Percentiles rank a stretch among this genome's conserved stretches.
Conservation (phyloP, 2,797 vertebrate genomes). For the Cygnus olor region DNA sequence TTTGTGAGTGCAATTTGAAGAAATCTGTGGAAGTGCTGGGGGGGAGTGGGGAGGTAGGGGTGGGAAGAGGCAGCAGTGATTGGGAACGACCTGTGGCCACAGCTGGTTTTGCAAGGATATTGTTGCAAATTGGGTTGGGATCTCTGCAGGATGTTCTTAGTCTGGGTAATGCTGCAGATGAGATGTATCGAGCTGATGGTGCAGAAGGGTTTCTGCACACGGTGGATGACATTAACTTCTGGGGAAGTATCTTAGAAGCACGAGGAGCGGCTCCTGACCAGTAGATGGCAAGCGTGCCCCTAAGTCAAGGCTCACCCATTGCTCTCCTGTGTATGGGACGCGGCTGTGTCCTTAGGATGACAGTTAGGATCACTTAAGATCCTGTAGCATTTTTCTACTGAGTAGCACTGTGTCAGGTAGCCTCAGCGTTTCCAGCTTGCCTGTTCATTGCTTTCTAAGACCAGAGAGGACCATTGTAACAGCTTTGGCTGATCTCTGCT, state of each 20-base stretch:
- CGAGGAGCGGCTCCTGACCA: background rate
- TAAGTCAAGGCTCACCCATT: background rate
- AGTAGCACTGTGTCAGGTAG: background rate
- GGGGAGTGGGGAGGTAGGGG: background rate
- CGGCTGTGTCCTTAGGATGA: background rate
- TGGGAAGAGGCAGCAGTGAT: background rate
- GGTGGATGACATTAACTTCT: background rate
- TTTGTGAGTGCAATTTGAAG: slow-evolving; percentile 18
- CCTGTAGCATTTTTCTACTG: background rate
- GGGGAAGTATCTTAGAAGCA: background rate
- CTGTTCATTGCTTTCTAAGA: background rate
- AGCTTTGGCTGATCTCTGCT: background rate
- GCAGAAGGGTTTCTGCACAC: background rate
- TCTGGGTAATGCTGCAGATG: background rate
- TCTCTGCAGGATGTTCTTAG: background rate
- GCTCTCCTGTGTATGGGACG: background rate
- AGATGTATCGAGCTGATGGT: background rate
- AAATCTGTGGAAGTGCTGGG: background rate
- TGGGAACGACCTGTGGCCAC: background rate
- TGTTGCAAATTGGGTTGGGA: background rate
- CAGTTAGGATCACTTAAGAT: background rate
- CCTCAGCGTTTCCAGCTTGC: background rate
- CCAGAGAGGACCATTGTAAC: background rate
- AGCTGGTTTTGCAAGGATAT: slow-evolving; percentile 33
- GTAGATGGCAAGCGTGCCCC: slow-evolving; percentile 1